These are phyloP conservation scores for Pseudomyrmex sp. DNA, from an alignment of 1,140 invertebrate genomes.

Conservation along the genomic window DNA sequence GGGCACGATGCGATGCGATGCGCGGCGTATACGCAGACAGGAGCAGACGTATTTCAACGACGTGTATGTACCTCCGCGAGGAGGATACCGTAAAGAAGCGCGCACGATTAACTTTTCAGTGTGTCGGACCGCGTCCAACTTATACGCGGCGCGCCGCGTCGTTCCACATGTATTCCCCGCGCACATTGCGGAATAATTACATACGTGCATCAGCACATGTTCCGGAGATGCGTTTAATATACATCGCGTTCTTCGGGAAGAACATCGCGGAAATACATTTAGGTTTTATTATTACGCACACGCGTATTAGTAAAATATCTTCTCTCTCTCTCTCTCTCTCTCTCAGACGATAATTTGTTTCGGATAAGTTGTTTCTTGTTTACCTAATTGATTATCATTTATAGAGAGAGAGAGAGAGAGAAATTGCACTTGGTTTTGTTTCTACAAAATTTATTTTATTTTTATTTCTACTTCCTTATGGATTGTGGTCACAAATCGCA, in stretches of 20 bases:
- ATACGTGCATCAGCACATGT: not conserved
- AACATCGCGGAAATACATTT: not conserved
- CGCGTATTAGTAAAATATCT: too few species aligned
- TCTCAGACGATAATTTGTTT: too few species aligned
- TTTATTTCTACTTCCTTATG: not conserved
- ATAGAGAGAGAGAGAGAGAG: too few species aligned
- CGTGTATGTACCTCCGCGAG: not conserved
- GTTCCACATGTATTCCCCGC: not conserved
- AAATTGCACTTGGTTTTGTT: not conserved
- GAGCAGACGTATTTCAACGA: slow-evolving; percentile 46
- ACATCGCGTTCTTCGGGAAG: not conserved
- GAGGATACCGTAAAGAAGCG: slow-evolving; percentile 60
- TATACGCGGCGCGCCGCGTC: not conserved
- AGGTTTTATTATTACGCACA: too few species aligned
- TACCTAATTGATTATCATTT: too few species aligned
- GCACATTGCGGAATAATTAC: not conserved
- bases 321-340: too few species aligned
- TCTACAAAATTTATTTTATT: not conserved
- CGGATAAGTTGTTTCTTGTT: too few species aligned
- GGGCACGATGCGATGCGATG: slow-evolving; percentile 1
- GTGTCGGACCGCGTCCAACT: slow-evolving; percentile 41
- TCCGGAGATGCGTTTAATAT: not conserved
- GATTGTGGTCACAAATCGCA: too few species aligned
- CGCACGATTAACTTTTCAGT: slow-evolving; percentile 60
- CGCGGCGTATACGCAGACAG: not conserved